Base-by-base conservation (phyloP, 2,797 vertebrate species). In the Enteromius paludinosus region DNA sequence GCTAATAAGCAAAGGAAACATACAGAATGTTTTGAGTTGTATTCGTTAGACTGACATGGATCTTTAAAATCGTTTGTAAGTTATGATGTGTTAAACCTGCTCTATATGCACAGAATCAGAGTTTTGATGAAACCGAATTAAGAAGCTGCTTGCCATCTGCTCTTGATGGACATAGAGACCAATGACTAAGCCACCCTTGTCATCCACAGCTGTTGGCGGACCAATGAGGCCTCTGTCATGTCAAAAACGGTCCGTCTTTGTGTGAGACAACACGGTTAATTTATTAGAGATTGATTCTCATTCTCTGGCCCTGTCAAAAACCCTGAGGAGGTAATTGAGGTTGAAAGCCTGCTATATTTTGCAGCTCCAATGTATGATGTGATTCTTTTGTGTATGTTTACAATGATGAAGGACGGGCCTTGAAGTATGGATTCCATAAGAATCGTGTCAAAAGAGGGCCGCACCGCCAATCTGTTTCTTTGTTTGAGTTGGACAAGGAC, bases 261-360 rank as follows among this genome's bases (percentile, higher is more conserved):
- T 83, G 81, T 70, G 54, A 85, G 73, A 79, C 64, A 77, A 85
- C 87, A 83, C 73, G 64, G 83, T 81, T 86, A 87, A 88, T 88
- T 87, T 86, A 87, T 87, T 78, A 76, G 71, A 82, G 82, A 91
- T 90, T 87, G 89, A 90, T 91, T 86, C 87, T 86, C 74, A 52
- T 76, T 66, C n/a, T 81, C 71, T 69, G 43, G n/a, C 25, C 71
- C 83, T 83, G 82, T 86, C 83, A 84, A 20, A 83, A 88, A 85
- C 79, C 70, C 81, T 68, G 79, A 66, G 76, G 82, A 84, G 87
- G 87, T 90, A 90, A 89, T 89, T 89, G 87, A 87, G 88, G 86
- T 87, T 90, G 89, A 90, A 90, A 89, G 83, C 80, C 77, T 81
- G 86, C 84, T 68, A 78, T 85, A 82, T 84, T 84, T 82, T 74